These are phyloP conservation scores for Melanostoma scalare DNA, from an alignment of 2,888 invertebrate species.

Conservation along the genomic window DNA sequence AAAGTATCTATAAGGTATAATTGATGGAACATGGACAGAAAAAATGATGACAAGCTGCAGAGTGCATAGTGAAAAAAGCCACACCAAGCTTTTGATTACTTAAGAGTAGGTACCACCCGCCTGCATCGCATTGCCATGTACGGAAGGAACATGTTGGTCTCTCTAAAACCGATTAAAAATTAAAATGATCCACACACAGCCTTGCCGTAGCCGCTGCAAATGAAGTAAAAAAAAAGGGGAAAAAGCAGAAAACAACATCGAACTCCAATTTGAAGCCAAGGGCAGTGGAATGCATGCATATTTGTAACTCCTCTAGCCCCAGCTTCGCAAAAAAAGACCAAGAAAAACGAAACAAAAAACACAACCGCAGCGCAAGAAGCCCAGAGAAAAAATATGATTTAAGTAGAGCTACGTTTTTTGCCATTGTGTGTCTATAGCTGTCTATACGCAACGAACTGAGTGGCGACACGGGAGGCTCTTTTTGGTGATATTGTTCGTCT, in stretches of 20 bases:
- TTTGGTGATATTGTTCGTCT: slow-evolving; percentile 53
- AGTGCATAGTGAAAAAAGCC: slow-evolving; percentile 33
- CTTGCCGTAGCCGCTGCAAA: background rate
- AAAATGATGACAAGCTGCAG: slow-evolving; percentile 56
- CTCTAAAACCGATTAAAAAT: slow-evolving; percentile 67
- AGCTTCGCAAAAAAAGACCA: slow-evolving; percentile 36
- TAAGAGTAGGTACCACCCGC: slow-evolving; percentile 46
- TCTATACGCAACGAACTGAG: slow-evolving; percentile 1
- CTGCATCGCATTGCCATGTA: slow-evolving; percentile 51
- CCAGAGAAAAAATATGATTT: slow-evolving; percentile 36
- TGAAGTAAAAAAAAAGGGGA: background rate
- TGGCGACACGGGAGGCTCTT: slow-evolving; percentile 49
- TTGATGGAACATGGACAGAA: slow-evolving; percentile 52
- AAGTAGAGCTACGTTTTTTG: slow-evolving; percentile 39
- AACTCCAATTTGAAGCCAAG: slow-evolving; percentile 60
- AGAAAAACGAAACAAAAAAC: slow-evolving; percentile 47
- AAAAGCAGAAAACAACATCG: slow-evolving; percentile 30
- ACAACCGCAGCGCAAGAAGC: slow-evolving; percentile 4
- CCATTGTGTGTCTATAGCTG: slow-evolving; percentile 22
- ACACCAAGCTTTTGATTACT: slow-evolving; percentile 56
- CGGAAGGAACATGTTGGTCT: slow-evolving; percentile 50
- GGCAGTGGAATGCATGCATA: slow-evolving; percentile 51
- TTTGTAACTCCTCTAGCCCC: slow-evolving; percentile 2
- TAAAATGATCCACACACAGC: slow-evolving; percentile 57
- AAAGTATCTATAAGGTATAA: slow-evolving; percentile 43